Conservation (phyloP, 2,888 invertebrate genomes). For the Crocallis elinguaria region DNA sequence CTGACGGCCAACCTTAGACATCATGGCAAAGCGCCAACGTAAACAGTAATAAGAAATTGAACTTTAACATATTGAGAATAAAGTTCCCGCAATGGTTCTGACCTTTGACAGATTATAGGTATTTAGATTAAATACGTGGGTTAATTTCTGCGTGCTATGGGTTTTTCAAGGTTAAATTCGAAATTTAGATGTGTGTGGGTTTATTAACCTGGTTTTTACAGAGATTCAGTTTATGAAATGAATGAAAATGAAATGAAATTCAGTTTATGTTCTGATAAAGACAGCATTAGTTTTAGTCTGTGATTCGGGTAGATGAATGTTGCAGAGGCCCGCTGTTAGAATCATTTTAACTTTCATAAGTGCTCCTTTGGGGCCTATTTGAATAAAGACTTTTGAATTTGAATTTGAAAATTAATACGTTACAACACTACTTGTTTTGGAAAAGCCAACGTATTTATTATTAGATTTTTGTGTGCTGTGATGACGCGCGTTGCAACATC, state of each 20-base stretch:
- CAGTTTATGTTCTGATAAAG: too few species aligned
- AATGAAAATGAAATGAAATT: too few species aligned
- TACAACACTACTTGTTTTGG: background rate
- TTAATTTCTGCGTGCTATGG: constrained; percentile 18
- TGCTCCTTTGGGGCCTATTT: too few species aligned
- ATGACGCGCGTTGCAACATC: too few species aligned
- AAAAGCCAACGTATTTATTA: background rate
- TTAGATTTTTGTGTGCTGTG: too few species aligned
- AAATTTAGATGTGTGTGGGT: constrained; percentile 7
- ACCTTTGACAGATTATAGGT: constrained; percentile 29
- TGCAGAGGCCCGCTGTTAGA: too few species aligned
- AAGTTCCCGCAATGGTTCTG: constrained; percentile 36
- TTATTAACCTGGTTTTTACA: constrained; percentile 7
- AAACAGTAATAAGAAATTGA: constrained; percentile 31
- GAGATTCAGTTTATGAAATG: background rate
- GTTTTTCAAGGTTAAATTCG: constrained; percentile 25
- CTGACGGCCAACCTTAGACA: constrained; percentile 38
- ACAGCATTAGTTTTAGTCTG: too few species aligned
- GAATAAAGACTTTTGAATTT: too few species aligned
- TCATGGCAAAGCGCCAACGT: constrained; percentile 51
- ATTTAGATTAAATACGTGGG: constrained; percentile 28
- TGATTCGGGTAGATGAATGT: too few species aligned
- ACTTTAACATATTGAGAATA: constrained; percentile 34
- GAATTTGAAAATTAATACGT: background rate
- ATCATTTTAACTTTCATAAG: too few species aligned